Conservation (phyloP, 2,113 vertebrate genomes). For the Calypte anna region DNA sequence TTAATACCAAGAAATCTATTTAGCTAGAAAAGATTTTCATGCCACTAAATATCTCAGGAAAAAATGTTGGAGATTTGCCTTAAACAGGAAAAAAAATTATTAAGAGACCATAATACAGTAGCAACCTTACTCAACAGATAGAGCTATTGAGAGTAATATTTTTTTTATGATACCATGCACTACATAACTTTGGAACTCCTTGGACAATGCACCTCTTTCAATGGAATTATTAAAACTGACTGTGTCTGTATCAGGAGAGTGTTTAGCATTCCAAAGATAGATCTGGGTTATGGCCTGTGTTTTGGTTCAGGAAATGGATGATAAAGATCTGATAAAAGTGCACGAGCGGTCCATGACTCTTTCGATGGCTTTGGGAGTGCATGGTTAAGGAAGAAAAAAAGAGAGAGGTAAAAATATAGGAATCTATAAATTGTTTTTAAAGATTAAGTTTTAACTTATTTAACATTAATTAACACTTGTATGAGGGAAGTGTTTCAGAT, state of each 20-base stretch:
- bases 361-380: not conserved
- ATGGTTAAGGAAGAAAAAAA: not conserved
- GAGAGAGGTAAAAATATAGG: not conserved
- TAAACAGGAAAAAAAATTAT: not conserved
- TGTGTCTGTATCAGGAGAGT: not conserved
- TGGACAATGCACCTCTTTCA: not conserved
- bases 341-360: not conserved
- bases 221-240: not conserved
- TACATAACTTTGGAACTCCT: not conserved
- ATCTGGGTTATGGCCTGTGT: not conserved
- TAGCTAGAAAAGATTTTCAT: not conserved
- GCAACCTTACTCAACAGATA: not conserved
- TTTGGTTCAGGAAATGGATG: not conserved
- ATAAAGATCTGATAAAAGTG: not conserved
- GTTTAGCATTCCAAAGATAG: not conserved
- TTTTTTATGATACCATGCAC: conserved; percentile 31
- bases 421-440: not conserved
- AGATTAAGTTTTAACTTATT: not conserved
- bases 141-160: not conserved
- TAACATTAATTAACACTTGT: not conserved
- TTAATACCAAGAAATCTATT: not conserved
- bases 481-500: not conserved
- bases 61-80: not conserved
- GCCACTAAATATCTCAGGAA: not conserved
- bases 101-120: not conserved